Evolutionary conservation across 2,797 vertebrate genomes (phyloP).

Genomic region (Anguilla anguilla): DNA sequence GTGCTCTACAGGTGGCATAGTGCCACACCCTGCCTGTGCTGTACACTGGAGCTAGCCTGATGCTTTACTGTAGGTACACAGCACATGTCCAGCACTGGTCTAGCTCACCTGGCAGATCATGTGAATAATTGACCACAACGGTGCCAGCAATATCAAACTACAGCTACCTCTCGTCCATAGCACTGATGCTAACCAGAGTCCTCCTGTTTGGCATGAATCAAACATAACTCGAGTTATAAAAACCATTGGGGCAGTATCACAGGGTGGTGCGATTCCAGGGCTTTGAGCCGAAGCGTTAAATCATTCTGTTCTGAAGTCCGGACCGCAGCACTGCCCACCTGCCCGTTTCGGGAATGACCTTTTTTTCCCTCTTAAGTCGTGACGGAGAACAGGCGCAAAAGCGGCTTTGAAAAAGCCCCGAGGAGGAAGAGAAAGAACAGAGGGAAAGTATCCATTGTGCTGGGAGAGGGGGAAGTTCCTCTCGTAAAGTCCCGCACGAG

Average conservation of each 20-base stretch:
- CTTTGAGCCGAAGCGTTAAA: neutral
- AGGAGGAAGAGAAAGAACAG: neutral
- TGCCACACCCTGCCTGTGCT: neutral
- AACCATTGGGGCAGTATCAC: neutral
- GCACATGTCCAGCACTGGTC: neutral
- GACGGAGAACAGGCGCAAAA: neutral
- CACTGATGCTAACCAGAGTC: neutral
- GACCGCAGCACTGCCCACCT: neutral
- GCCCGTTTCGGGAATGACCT: neutral
- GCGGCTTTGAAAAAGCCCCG: neutral
- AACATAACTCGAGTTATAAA: neutral
- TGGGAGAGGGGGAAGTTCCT: neutral
- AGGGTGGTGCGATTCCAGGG: neutral
- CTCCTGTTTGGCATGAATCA: neutral
- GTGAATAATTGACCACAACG: neutral
- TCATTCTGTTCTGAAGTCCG: neutral
- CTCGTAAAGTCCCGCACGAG: neutral
- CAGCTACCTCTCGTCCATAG: neutral
- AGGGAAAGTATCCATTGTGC: conserved; percentile 1
- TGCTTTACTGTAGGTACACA: neutral
- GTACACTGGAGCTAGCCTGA: neutral
- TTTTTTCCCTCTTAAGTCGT: neutral
- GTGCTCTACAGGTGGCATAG: neutral
- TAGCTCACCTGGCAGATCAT: neutral
- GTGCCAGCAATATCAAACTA: neutral